Conservation (phyloP, 1,140 invertebrate genomes). For the Battus philenor region DNA sequence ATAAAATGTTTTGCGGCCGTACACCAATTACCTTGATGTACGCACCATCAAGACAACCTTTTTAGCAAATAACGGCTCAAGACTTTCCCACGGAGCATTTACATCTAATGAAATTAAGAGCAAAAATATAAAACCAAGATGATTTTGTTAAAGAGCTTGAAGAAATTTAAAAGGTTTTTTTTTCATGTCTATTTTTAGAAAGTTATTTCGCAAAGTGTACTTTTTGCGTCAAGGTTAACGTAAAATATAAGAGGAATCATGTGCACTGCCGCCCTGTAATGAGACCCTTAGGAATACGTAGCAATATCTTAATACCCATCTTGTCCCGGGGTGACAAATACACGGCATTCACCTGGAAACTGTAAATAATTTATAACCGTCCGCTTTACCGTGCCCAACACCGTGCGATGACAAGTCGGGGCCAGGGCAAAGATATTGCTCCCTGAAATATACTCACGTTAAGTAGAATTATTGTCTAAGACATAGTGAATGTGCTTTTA, state of each 20-base stretch:
- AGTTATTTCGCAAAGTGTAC: conserved; percentile 26
- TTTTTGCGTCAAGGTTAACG: conserved; percentile 43
- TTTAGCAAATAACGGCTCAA: conserved; percentile 50
- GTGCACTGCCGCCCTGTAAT: conserved; percentile 52
- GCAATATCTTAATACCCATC: conserved; percentile 73
- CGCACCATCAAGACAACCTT: conserved; percentile 65
- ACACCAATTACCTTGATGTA: conserved; percentile 70
- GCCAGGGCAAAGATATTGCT: conserved; percentile 37
- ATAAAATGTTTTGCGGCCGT: conserved; percentile 64
- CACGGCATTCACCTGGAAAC: conserved; percentile 58
- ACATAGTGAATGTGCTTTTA: neutral
- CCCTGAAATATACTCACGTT: conserved; percentile 31
- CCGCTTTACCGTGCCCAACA: conserved; percentile 49
- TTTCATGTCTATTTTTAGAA: conserved; percentile 9
- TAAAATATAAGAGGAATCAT: conserved; percentile 66
- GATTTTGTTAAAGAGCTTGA: conserved; percentile 4
- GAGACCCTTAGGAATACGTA: conserved; percentile 67
- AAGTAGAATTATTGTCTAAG: conserved; percentile 15
- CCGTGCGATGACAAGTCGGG: conserved; percentile 45
- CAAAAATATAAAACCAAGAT: conserved; percentile 25
- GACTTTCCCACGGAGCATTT: conserved; percentile 50
- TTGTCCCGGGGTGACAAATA: conserved; percentile 65
- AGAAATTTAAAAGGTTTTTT: too few species aligned
- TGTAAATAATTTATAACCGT: conserved; percentile 72
- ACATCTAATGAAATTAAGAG: conserved; percentile 59